These are phyloP conservation scores for Crocuta crocuta DNA, from an alignment of 2,113 vertebrate species.

Conservation along the genomic window DNA sequence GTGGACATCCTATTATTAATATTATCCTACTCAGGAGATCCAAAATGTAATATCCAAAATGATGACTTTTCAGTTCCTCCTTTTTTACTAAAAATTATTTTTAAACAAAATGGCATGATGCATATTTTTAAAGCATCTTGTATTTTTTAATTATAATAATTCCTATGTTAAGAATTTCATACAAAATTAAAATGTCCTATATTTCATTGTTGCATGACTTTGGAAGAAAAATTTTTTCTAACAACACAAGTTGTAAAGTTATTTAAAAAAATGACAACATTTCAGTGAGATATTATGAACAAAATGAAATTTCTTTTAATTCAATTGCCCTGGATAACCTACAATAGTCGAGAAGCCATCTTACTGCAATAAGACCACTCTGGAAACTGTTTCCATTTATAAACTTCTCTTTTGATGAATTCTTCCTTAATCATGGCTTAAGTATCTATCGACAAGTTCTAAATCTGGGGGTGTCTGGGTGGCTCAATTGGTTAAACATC, in stretches of 20 bases:
- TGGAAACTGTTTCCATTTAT: background rate
- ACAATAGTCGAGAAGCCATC: background rate
- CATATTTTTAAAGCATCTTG: background rate
- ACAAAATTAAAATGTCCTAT: background rate
- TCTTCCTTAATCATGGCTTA: background rate
- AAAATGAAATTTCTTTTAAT: background rate
- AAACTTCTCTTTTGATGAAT: background rate
- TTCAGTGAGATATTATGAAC: background rate
- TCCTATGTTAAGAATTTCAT: background rate
- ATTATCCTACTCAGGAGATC: background rate
- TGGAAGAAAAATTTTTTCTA: background rate
- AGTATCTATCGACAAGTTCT: background rate
- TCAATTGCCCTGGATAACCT: background rate
- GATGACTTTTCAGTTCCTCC: background rate
- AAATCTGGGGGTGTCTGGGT: background rate
- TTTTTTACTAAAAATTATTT: slow-evolving; percentile 38
- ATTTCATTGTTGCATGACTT: background rate
- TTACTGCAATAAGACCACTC: background rate
- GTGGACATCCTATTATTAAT: background rate
- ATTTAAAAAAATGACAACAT: background rate
- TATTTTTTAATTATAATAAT: background rate
- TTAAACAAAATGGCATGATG: background rate
- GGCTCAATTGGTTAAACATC: too few relatives aligned
- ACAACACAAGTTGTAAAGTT: background rate
- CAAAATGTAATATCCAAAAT: background rate